Base-by-base conservation (phyloP, 2,797 vertebrate species). In the Silurus aristotelis region DNA sequence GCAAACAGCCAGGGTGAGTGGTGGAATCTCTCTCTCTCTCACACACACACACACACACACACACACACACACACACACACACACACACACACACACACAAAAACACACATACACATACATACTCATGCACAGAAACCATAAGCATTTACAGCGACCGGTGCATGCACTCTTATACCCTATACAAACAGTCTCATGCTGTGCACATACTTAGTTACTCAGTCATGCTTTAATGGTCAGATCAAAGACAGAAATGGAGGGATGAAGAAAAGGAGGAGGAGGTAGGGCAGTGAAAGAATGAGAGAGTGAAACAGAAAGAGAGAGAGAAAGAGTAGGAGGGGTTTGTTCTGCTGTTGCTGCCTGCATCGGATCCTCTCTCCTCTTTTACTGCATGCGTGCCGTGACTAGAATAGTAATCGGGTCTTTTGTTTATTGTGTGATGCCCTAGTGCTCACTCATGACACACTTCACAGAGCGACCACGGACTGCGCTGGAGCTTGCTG, bases 1-100 rank as follows among this genome's bases (percentile, higher is more conserved):
- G 95, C 96, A 87, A 97, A 96, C 91, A 95, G 93, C 91, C 97
- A 97, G 93, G 97, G 97, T 98, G 96, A 97, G 97, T 96, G 92
- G 92, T 93, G 93, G 93, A 94, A 95, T 95, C 91, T 94, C 90
- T 86, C 70, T 75, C 68, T 66, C 61, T 83, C 55, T 71, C 81
- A 46, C 55, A 66, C 56, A 60, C 77, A 56, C 75, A 60, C 46
- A 76, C 61, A 72, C 55, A 8, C n/a, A 43, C 71, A 38, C 73
- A 20, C 43, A 25, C 78, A 31, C 48, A 55, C n/a, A n/a, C n/a
- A n/a, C n/a, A n/a, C n/a, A 38, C 38, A 38, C 38, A 38, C 38
- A 38, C 5, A 38, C 38, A 38, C 58, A 56, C 43, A 19, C 48
- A 67, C 73, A 80, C 46, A 31, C 75, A 67, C 66, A 31, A 31